Conservation (phyloP, 2,888 invertebrate species). For the Strigamia transsilvanica region DNA sequence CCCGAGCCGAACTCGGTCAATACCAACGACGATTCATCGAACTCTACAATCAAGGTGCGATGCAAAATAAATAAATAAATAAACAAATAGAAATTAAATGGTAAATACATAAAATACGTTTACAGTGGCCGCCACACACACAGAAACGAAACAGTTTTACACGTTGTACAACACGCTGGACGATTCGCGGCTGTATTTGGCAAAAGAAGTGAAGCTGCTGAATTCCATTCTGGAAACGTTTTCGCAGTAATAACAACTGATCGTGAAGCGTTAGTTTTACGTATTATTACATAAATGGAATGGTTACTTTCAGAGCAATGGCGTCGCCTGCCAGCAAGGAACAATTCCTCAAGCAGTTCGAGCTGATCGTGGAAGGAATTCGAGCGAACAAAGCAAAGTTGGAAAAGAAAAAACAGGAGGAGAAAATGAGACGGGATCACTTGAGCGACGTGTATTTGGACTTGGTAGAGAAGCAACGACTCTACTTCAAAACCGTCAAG, state of each 20-base stretch:
- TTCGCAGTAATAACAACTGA: slow-evolving; percentile 77
- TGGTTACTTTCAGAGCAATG: slow-evolving; percentile 75
- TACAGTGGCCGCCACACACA: slow-evolving; percentile 91
- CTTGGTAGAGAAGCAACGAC: slow-evolving; percentile 74
- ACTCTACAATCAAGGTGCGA: slow-evolving; percentile 80
- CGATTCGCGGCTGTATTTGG: slow-evolving; percentile 91
- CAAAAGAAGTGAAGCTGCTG: slow-evolving; percentile 86
- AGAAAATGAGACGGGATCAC: slow-evolving; percentile 74
- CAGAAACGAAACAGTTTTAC: slow-evolving; percentile 97
- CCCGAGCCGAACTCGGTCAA: slow-evolving; percentile 89
- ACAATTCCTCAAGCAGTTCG: slow-evolving; percentile 89
- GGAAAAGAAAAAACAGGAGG: slow-evolving; percentile 72
- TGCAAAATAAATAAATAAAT: neutral
- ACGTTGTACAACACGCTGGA: slow-evolving; percentile 94
- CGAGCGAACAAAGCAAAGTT: slow-evolving; percentile 81
- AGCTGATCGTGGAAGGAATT: slow-evolving; percentile 88
- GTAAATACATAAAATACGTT: slow-evolving; percentile 46
- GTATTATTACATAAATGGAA: too few species aligned
- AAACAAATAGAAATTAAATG: neutral
- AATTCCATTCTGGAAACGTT: slow-evolving; percentile 91
- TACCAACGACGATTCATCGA: slow-evolving; percentile 96
- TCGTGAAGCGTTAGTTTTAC: neutral
- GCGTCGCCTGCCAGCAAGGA: slow-evolving; percentile 79
- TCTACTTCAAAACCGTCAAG: slow-evolving; percentile 78
- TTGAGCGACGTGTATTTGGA: slow-evolving; percentile 69